Base-by-base conservation (phyloP, 2,113 vertebrate genomes). In the Hipposideros armiger region DNA sequence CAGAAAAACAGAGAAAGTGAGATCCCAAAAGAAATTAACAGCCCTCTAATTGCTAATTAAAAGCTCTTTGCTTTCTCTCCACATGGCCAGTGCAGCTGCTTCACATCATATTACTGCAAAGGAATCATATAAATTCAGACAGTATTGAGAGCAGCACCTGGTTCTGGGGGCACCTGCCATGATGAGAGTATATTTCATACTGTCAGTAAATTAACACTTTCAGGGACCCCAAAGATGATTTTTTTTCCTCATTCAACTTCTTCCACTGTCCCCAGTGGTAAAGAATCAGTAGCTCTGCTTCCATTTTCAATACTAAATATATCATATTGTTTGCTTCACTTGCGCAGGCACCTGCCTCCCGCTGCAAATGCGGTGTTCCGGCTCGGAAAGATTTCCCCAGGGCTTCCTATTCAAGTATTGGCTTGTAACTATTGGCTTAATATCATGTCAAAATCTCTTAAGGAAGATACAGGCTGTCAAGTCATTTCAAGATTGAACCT, bases 11-110 rank as follows among this genome's bases (percentile, higher is more conserved):
- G 86, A 97, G 92, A 94, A 97, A 98, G 32, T 95, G 98, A 77
- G 7, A 94, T 97, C 89, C 97, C 98, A 97, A 98, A 98, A 98
- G 98, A 99, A 99, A 99, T 99, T 99, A 99, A 99, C 99, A 98
- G 96, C 98, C 96, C 98, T 99, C 98, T 99, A 98, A 99, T 98
- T 99, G 99, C 99, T 99, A 99, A 99, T 99, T 99, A 99, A 99
- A 99, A 99, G 99, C 99, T 99, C 99, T 99, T 99, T 99, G 98
- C 99, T 99, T 99, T 99, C 99, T 98, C 96, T 98, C 98, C 99
- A 99, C 99, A 99, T 99, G 99, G 99, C 98, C 98, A 98, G 96
- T 98, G 98, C 99, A 99, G 99, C 99, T 99, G 99, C 98, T 99
- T 98, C 97, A 98, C 98, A 98, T 98, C 97, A 98, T 98, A 98